These are phyloP conservation scores for Dufourea novaeangliae DNA, from an alignment of 1,140 invertebrate species.

Conservation along the genomic window DNA sequence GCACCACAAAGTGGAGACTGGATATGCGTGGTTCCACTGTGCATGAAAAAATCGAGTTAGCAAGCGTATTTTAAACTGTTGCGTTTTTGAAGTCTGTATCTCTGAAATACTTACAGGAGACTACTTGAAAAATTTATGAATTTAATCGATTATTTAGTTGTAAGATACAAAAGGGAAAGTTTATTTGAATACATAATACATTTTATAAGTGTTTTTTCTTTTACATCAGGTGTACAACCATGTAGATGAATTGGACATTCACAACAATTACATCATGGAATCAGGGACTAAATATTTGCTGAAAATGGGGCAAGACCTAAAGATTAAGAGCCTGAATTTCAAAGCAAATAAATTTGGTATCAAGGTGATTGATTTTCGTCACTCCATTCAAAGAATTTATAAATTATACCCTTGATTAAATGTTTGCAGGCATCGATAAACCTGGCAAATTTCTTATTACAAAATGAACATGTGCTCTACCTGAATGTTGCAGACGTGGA, in stretches of 20 bases:
- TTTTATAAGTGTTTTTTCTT: constrained; percentile 46
- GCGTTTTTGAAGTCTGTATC: constrained; percentile 2
- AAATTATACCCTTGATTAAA: constrained; percentile 4
- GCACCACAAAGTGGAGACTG: not conserved
- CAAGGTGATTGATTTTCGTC: constrained; percentile 62
- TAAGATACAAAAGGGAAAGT: constrained; percentile 40
- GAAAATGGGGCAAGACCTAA: constrained; percentile 74
- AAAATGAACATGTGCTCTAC: constrained; percentile 78
- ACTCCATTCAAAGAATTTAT: constrained; percentile 20
- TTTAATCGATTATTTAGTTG: constrained; percentile 71
- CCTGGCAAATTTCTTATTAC: constrained; percentile 78
- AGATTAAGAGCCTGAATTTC: constrained; percentile 80
- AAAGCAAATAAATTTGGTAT: constrained; percentile 82
- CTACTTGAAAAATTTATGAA: constrained; percentile 80
- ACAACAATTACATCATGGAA: constrained; percentile 81
- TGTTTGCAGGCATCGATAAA: constrained; percentile 77
- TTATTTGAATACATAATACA: not conserved
- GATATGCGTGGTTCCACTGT: constrained; percentile 11
- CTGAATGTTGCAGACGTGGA: constrained; percentile 83
- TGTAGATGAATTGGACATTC: constrained; percentile 81
- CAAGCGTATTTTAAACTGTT: not conserved
- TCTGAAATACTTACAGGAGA: constrained; percentile 58
- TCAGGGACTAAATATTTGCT: constrained; percentile 75
- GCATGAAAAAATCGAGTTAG: constrained; percentile 15
- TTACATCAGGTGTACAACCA: constrained; percentile 59